phyloP scores from a whole-genome alignment of 2,797 vertebrate genomes.

The Loris lydekkerianus region DNA sequence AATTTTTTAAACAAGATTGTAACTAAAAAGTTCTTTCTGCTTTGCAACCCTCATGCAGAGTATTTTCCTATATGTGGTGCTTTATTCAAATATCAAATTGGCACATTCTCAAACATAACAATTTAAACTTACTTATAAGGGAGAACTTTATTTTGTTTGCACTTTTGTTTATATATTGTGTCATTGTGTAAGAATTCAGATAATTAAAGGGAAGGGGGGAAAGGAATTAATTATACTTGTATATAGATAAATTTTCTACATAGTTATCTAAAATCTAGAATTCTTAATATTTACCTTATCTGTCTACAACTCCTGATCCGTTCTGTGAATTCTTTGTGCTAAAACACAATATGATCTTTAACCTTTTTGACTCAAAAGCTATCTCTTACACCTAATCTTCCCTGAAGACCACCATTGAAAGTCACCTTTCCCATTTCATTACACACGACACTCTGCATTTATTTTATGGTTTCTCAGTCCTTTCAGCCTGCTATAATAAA shows the following conservation, averaged over 20 bases:
- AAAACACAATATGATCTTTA: background rate
- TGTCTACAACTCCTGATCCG: background rate
- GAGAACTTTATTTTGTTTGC: background rate
- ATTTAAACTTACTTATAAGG: background rate
- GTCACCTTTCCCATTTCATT: background rate
- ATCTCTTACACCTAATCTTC: background rate
- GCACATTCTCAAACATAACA: background rate
- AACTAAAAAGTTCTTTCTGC: background rate
- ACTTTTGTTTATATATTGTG: background rate
- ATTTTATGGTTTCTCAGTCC: background rate
- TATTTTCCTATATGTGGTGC: background rate
- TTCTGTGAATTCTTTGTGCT: background rate
- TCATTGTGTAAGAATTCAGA: background rate
- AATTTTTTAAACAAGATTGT: conserved; percentile 16
- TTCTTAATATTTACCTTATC: background rate
- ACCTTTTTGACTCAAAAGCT: background rate
- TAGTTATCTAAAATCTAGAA: background rate
- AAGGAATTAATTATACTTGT: background rate
- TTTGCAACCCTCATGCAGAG: background rate
- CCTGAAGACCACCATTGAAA: background rate
- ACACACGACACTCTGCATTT: background rate
- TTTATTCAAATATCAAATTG: background rate
- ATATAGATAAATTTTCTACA: background rate
- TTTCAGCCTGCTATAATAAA: background rate
- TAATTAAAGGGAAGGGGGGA: background rate